Percentiles rank a stretch among this genome's conserved stretches.
These are phyloP conservation scores for Caenorhabditis doughertyi DNA, from an alignment of 2,888 invertebrate genomes.

Conservation along the genomic window DNA sequence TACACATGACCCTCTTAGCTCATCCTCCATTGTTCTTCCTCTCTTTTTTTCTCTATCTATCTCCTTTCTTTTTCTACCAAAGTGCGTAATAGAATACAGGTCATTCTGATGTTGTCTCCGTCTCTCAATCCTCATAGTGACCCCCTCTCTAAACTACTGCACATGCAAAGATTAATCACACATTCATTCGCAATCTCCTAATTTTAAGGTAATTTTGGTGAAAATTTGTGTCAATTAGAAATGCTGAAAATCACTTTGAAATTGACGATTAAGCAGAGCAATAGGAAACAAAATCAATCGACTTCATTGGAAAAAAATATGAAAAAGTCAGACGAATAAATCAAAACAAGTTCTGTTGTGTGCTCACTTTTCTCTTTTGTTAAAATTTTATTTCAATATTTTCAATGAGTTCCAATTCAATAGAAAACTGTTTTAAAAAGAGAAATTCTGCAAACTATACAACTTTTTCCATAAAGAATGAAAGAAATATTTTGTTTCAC, in stretches of 20 bases:
- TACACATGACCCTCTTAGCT: constrained; percentile 44
- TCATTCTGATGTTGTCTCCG: background rate
- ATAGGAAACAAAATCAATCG: too few species aligned
- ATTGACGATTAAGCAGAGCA: too few species aligned
- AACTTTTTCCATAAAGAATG: background rate
- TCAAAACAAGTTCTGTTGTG: constrained; percentile 20
- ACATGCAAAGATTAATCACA: constrained; percentile 10
- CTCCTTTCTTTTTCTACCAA: constrained; percentile 6
- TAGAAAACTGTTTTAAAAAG: background rate
- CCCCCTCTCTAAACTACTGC: constrained; percentile 11
- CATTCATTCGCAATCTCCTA: too few species aligned
- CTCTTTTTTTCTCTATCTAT: constrained; percentile 3
- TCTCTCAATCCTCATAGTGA: background rate
- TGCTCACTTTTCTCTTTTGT: background rate
- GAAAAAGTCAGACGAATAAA: background rate
- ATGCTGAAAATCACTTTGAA: background rate
- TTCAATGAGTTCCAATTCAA: constrained; percentile 1
- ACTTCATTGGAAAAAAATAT: background rate
- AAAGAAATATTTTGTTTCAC: constrained; percentile 25
- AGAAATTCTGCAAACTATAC: constrained; percentile 8
- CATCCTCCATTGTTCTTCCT: constrained; percentile 24
- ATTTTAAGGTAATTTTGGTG: too few species aligned
- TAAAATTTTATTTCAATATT: background rate
- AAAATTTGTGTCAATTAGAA: too few species aligned
- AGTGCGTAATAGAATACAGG: constrained; percentile 31